phyloP scores from a whole-genome alignment of 2,113 vertebrate genomes.

The Microtus ochrogaster region DNA sequence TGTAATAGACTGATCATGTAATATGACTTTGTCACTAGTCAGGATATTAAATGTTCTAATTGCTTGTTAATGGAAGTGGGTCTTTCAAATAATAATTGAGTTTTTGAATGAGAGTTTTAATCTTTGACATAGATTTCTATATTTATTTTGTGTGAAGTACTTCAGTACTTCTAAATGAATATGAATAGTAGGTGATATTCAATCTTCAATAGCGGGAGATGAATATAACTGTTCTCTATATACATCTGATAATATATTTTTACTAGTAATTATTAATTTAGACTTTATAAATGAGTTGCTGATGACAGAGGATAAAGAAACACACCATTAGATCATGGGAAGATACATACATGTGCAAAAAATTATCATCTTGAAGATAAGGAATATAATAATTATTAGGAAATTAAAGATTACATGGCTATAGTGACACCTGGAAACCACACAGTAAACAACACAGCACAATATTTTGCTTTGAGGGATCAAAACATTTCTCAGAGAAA shows the following conservation, averaged over 20 bases:
- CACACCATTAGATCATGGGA: not conserved
- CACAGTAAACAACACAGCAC: not conserved
- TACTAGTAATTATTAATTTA: too few relatives aligned
- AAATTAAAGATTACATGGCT: not conserved
- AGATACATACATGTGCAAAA: not conserved
- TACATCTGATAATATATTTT: not conserved
- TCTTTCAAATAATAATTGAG: not conserved
- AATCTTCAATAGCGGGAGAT: too few relatives aligned
- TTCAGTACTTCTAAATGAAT: not conserved
- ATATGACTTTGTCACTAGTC: rapidly evolving
- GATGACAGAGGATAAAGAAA: too few relatives aligned
- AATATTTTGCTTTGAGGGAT: not conserved
- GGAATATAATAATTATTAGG: not conserved
- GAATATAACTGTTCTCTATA: too few relatives aligned
- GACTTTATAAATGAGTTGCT: too few relatives aligned
- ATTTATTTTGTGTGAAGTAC: too few relatives aligned
- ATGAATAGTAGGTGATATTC: not conserved
- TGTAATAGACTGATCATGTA: not conserved
- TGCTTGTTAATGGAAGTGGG: not conserved
- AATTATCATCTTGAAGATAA: not conserved
- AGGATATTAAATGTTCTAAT: not conserved
- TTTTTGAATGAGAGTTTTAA: not conserved
- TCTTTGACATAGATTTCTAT: not conserved
- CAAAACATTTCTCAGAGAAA: not conserved
- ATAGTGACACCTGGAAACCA: too few relatives aligned